A percentile compares a stretch with the other conserved stretches of the same genome.
These are phyloP conservation scores for Rhodeus uyekii DNA, from an alignment of 2,797 vertebrate genomes.

Conservation along the genomic window DNA sequence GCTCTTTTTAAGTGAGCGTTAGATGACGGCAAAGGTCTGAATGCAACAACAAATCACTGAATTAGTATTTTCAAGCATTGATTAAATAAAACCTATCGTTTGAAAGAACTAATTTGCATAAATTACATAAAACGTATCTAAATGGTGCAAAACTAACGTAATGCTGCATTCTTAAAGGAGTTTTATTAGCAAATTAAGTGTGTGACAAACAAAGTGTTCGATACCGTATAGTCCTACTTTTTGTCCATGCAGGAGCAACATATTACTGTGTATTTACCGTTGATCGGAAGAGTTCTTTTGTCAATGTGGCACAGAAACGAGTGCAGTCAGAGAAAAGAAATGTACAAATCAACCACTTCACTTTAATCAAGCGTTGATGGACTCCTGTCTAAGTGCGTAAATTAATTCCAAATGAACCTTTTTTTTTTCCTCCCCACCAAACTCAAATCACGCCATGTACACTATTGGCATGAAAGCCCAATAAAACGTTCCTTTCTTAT, in stretches of 20 bases:
- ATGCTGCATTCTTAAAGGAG: not conserved
- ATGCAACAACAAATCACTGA: not conserved
- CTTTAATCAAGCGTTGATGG: conserved; percentile 69
- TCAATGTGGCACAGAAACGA: conserved; percentile 52
- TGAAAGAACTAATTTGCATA: not conserved
- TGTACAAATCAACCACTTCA: conserved; percentile 71
- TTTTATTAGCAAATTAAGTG: not conserved
- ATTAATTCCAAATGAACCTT: conserved; percentile 40
- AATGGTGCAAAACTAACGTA: not conserved
- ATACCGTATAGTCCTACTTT: not conserved
- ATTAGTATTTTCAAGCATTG: not conserved
- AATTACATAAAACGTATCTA: not conserved
- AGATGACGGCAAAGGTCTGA: not conserved
- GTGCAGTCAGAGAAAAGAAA: conserved; percentile 54
- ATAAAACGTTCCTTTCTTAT: conserved; percentile 72
- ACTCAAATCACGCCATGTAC: conserved; percentile 66
- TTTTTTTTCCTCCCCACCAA: not conserved
- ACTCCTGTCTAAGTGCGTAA: conserved; percentile 43
- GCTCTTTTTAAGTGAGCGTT: not conserved
- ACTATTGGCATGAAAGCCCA: conserved; percentile 73
- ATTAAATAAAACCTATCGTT: not conserved
- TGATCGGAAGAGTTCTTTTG: conserved; percentile 72
- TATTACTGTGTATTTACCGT: conserved; percentile 66
- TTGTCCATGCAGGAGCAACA: conserved; percentile 66
- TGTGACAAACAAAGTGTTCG: not conserved